Evolutionary conservation across 2,113 vertebrate genomes (phyloP), one percentile per base, ranked within the genome.

Genomic region (Spilogale gracilis): DNA sequence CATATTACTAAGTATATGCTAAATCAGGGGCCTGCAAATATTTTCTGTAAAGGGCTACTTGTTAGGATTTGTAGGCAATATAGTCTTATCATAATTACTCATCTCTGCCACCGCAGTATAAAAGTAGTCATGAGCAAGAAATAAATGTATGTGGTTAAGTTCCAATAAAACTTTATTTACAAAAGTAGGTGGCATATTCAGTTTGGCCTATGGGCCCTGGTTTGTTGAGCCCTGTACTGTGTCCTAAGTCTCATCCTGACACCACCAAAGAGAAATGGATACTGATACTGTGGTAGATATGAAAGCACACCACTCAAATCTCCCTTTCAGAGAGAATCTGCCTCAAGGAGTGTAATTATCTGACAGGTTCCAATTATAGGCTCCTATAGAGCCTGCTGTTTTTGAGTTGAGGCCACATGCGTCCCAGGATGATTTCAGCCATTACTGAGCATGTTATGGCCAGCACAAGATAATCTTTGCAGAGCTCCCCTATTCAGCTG

Each of bases 221-320:
- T 48, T 84, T 56, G 20, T 13, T 8, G 23, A 58, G 11, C 10
- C 58, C 30, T 67, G 20, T 74, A 76, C 58, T 83, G 23, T 67
- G 69, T 84, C 50, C 88, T 78, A 9, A 91, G n/a, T 83, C 27
- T 90, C 20, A 56, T 14, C 56, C 52, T 63, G 27, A 76, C 38
- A 90, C 56, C n/a, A 76, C 76, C 67, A 65, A 95, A 84, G 10
- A 67, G 83, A 76, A 84, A 74, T 83, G 30, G 56, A n/a, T 91
- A 84, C 69, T 58, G 52, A n/a, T 91, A 84, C 69, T 58, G 52
- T 91, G 58, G 60, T 63, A 91, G 80, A 56, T 50, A 67, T 84
- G 21, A 78, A 84, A 60, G 21, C 56, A 23, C 20, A 50, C 69
- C 50, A 48, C 54, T 78, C 58, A 84, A 43, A 45, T 79, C n/a